Evolutionary conservation across 53 echinoderm and acorn worm genomes (phyloP).

Genomic region (Zoroaster sp.): DNA sequence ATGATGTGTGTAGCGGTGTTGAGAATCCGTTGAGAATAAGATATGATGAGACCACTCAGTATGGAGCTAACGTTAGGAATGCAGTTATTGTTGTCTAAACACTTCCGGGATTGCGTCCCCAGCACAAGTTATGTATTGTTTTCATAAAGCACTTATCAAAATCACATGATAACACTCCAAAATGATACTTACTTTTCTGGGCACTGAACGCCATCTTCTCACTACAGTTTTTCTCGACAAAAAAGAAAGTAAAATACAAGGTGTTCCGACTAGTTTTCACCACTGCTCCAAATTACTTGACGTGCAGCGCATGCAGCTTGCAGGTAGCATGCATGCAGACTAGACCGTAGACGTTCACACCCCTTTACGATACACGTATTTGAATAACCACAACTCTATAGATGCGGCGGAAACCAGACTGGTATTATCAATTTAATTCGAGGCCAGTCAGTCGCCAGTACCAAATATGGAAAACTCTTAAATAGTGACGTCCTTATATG

Average conservation of each 20-base stretch:
- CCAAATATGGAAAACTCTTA: constrained; percentile 38
- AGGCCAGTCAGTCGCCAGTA: not conserved
- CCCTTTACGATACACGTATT: not conserved
- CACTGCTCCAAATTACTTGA: not conserved
- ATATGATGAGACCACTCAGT: no score
- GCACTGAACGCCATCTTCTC: constrained; percentile 31
- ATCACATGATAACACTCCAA: not conserved
- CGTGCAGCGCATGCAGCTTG: not conserved
- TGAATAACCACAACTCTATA: not conserved
- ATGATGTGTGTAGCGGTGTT: no score
- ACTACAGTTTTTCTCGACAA: not conserved
- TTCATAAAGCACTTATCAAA: not conserved
- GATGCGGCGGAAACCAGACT: constrained; percentile 35
- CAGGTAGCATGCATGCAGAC: not conserved
- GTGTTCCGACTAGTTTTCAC: not conserved
- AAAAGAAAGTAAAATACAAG: not conserved
- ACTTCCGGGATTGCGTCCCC: constrained; percentile 40
- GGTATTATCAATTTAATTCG: not conserved
- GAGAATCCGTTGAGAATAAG: no score
- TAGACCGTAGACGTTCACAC: not conserved
- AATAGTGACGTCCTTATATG: constrained; percentile 8
- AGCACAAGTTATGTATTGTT: not conserved
- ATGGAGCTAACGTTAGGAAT: no score
- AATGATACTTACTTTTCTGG: constrained; percentile 23
- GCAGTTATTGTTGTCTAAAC: not conserved